A percentile compares a stretch with the other conserved stretches of the same genome.
Conservation (phyloP, 2,113 vertebrate species). For the Laticauda laticaudata region DNA sequence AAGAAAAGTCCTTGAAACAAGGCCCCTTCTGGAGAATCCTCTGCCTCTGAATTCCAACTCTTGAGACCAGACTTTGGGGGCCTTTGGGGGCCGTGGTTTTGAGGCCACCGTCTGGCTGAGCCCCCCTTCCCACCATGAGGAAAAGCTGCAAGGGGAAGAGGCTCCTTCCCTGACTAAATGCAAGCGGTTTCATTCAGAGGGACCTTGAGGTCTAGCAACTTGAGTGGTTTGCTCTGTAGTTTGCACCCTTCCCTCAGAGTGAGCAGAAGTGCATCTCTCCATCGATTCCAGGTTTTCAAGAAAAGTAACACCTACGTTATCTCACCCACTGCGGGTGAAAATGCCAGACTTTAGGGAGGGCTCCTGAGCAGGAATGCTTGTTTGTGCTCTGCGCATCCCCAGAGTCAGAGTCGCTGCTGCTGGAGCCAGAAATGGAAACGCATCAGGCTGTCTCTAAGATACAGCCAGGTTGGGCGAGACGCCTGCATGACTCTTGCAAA, state of each 20-base stretch:
- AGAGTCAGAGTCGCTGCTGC: neutral
- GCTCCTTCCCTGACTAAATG: neutral
- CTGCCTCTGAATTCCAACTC: neutral
- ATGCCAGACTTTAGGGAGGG: neutral
- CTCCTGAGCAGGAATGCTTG: neutral
- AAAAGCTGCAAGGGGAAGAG: neutral
- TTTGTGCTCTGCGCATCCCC: neutral
- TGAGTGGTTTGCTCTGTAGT: neutral
- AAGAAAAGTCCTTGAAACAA: neutral
- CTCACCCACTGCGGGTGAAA: neutral
- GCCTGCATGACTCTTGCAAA: neutral
- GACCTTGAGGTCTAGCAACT: neutral
- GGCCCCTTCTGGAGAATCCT: no score
- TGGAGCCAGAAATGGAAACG: neutral
- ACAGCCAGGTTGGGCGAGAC: neutral
- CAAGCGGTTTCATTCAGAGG: neutral
- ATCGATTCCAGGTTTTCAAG: neutral
- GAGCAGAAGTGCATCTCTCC: neutral
- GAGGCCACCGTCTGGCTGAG: neutral
- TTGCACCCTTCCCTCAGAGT: no score
- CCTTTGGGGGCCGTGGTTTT: neutral
- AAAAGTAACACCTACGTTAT: neutral
- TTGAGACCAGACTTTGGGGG: neutral
- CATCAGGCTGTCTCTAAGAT: neutral
- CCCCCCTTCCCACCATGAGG: neutral